A percentile compares a stretch with the other conserved stretches of the same genome.
Evolutionary conservation across 2,113 vertebrate species (phyloP).

Genomic region (Gallinago paraguaiae): DNA sequence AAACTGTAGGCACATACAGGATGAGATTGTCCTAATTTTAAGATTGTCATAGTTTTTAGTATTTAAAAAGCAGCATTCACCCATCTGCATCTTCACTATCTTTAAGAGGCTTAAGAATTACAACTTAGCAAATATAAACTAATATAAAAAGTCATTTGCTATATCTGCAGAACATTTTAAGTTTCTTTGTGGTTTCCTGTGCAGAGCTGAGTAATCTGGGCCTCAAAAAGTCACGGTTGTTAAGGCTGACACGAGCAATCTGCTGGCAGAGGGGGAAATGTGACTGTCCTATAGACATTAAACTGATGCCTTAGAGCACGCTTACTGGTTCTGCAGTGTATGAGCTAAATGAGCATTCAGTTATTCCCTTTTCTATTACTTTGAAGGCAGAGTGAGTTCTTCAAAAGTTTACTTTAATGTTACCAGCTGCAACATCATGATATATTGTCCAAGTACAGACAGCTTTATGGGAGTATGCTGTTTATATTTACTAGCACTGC

Average conservation of each 20-base stretch:
- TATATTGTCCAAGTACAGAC: neutral
- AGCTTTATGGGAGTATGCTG: neutral
- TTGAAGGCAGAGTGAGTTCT: neutral
- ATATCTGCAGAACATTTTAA: neutral
- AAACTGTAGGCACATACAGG: neutral
- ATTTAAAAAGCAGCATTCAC: neutral
- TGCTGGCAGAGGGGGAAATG: neutral
- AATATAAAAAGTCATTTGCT: neutral
- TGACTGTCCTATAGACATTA: neutral
- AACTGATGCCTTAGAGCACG: neutral
- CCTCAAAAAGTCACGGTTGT: neutral
- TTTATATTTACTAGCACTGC: neutral
- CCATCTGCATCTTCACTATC: neutral
- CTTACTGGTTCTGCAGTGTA: neutral
- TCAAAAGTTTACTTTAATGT: neutral
- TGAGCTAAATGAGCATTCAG: neutral
- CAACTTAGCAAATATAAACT: neutral
- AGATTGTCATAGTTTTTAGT: neutral
- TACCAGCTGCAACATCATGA: neutral
- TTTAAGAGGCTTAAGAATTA: neutral
- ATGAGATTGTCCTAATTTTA: conserved; percentile 13
- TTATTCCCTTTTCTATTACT: neutral
- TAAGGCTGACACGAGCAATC: neutral
- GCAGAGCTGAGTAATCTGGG: neutral
- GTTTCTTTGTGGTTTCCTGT: neutral